Base-by-base conservation (phyloP, 2,888 invertebrate genomes). In the Mythimna lalbum region DNA sequence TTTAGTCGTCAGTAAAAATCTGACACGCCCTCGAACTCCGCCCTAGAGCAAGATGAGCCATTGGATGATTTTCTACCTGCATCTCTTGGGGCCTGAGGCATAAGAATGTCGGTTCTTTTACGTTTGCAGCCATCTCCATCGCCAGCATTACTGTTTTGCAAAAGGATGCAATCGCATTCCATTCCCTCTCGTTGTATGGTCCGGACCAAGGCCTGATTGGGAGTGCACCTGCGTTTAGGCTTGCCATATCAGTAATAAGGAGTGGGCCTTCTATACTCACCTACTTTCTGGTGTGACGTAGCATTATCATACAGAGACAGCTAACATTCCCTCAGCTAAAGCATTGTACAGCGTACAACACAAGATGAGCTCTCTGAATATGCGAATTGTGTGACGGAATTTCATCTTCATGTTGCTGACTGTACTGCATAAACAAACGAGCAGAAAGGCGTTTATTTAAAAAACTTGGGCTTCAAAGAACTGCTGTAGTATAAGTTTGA, bases 281-380 rank as follows among this genome's bases (percentile, higher is more conserved):
- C 19, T 49, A 10, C 23, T 39, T 21, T 5, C 17, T 63, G 31
- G 12, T 39, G 36, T 73, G 63, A 59, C 74, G 63, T 49, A 70
- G 68, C 62, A 81, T 82, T 81, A 81, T 81, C 85, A 75, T 77
- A 39, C 69, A 63, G 55, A 60, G 69, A 78, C 81, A 76, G 63
- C 59, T 63, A 66, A 71, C 74, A 74, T 76, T 67, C 62, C 66
- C 56, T 52, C 53, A 63, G 70, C 74, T 72, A 76, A 77, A 77
- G 73, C 71, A 80, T 80, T 77, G 69, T 68, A 69, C 70, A 69
- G 68, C 43, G 59, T 65, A 70, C 75, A 69, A 69, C 61, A 71
- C 70, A 69, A 80, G 76, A 76, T 69, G 68, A 75, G 66, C 69
- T 67, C 55, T 77, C 69, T 80, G 76, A 72, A 84, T 69, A 80